Evolutionary conservation across 1,140 invertebrate genomes (phyloP).

Genomic region (Hylyphantes graminicola): DNA sequence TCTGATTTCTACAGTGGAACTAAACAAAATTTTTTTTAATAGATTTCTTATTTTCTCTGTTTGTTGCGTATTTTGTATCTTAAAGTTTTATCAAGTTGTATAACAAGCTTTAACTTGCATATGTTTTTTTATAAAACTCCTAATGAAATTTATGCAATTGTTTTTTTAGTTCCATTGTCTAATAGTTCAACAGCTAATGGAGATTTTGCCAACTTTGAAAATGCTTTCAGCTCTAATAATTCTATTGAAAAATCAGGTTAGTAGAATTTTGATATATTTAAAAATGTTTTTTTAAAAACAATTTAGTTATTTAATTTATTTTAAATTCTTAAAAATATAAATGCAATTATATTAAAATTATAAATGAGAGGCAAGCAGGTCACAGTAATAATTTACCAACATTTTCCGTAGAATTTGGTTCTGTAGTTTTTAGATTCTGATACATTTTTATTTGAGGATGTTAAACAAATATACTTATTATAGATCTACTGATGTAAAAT

Average conservation of each 20-base stretch:
- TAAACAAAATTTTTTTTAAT: no score
- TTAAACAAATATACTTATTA: no score
- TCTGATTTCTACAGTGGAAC: no score
- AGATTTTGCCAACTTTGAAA: constrained; percentile 66
- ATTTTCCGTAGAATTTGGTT: no score
- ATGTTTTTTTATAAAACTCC: neutral
- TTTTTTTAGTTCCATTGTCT: constrained; percentile 26
- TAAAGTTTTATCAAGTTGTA: neutral
- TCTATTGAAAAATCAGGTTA: constrained; percentile 56
- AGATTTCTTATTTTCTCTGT: no score
- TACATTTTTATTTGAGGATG: no score
- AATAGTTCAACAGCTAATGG: constrained; percentile 63
- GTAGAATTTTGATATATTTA: constrained; percentile 17
- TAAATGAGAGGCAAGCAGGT: no score
- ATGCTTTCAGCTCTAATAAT: constrained; percentile 57
- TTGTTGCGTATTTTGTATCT: neutral
- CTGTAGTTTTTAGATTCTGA: no score
- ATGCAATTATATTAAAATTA: no score
- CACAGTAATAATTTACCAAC: no score
- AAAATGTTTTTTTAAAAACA: neutral
- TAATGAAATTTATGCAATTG: neutral
- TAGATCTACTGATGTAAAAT: no score
- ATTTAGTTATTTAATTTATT: neutral
- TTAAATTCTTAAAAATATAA: neutral
- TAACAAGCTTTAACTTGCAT: neutral